Base-by-base conservation (phyloP, 2,888 invertebrate genomes). In the Papilio elwesi region DNA sequence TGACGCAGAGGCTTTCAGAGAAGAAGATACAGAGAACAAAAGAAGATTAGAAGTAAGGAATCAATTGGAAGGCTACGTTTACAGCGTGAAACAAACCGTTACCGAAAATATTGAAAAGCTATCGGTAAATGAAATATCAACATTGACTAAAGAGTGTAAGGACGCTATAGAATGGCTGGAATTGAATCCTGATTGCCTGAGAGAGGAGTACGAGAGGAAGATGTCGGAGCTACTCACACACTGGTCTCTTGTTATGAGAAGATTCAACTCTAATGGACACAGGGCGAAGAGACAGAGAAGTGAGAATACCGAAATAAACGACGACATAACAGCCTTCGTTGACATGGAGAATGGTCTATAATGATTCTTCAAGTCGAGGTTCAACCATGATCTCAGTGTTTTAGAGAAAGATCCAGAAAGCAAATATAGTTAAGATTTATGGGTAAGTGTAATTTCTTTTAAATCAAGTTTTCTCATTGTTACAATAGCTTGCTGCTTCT, bases 1-100 rank as follows among this genome's bases (percentile, higher is more conserved):
- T 0, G 87, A 90, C 26, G 90, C 91, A 0, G 78, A 83, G 10
- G 76, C 75, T 0, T 88, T 85, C 49, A 82, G 77, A 7, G 84
- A 87, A 64, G 87, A 90, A 51, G 91, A 92, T 52, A 81, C 51
- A 6, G 90, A 91, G 62, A 83, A 84, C 13, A 90, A 81, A 74
- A 74, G 73, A 0, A 80, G 87, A 10, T 78, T 91, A 4, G 89
- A 90, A 82, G 85, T 82, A 0, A 84, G 87, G 36, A 90, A 92
- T 52, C 88, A 90, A 57, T 53, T 91, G 36, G 91, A 92, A 78
- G 81, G 85, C 0, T 91, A 89, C 52, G 79, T 91, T 4, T 91
- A 86, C 63, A 84, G 81, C 52, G 83, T 87, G 0, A 90, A 87
- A 67, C 83, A 86, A 43, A 79, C 80, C 0, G 79, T 90, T 0